These are phyloP conservation scores for Sinodicranocentrus sp. DNA, from an alignment of 2,888 invertebrate genomes.

Conservation along the genomic window DNA sequence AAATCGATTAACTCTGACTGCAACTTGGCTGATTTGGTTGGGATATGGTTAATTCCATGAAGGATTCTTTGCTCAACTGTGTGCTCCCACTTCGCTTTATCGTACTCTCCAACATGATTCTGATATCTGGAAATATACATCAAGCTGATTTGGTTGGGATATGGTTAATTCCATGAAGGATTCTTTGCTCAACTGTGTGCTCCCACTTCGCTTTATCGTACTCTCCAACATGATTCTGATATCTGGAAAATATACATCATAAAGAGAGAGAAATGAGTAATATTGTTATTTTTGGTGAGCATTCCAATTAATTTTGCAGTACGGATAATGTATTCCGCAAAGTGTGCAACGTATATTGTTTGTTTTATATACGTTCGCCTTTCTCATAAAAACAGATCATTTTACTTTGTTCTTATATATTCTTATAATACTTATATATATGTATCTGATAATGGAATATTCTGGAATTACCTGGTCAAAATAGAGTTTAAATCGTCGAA, in stretches of 20 bases:
- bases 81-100: conserved; percentile 98
- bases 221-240: conserved; percentile 96
- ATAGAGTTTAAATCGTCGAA: conserved; percentile 76
- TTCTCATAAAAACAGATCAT: too few species aligned
- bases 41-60: conserved; percentile 89
- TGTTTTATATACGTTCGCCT: too few species aligned
- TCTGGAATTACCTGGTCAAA: conserved; percentile 73
- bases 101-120: conserved; percentile 97
- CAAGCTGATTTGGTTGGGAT: conserved; percentile 88
- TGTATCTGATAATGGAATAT: too few species aligned
- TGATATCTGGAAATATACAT: conserved; percentile 92
- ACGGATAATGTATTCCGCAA: too few species aligned
- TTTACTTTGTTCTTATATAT: too few species aligned
- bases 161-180: conserved; percentile 90
- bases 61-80: conserved; percentile 95
- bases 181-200: conserved; percentile 94
- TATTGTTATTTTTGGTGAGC: too few species aligned
- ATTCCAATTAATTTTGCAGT: too few species aligned
- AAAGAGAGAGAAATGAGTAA: too few species aligned
- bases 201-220: conserved; percentile 99
- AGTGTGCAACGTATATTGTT: too few species aligned
- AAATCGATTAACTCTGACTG: conserved; percentile 97
- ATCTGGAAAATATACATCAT: too few species aligned
- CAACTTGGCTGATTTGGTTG: conserved; percentile 87
- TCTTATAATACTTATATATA: too few species aligned